Percentiles rank a stretch among this genome's conserved stretches.
Evolutionary conservation across 2,113 vertebrate species (phyloP).

Genomic region (Indri indri): DNA sequence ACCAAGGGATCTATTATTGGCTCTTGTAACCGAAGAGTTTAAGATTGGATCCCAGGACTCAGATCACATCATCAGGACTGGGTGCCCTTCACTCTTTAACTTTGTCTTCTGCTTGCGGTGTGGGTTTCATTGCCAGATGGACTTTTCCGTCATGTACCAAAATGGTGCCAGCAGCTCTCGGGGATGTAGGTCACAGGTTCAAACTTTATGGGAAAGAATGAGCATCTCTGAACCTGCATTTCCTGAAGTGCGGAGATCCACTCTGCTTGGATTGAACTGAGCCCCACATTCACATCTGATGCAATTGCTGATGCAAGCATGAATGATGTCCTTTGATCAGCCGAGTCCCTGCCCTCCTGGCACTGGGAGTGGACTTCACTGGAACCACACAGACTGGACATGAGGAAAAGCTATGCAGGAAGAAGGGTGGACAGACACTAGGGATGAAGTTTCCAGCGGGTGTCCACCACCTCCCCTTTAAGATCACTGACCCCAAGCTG

Average conservation of each 20-base stretch:
- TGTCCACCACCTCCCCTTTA: not conserved
- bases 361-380: not conserved
- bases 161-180: not conserved
- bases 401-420: not conserved
- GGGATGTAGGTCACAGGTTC: not conserved
- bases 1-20: not conserved
- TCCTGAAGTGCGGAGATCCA: not conserved
- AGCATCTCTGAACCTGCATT: not conserved
- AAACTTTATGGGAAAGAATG: not conserved
- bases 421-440: not conserved
- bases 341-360: not conserved
- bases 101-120: not conserved
- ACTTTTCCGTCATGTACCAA: not conserved
- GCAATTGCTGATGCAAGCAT: not conserved
- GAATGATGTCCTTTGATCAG: not conserved
- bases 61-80: not conserved
- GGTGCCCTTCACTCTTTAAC: not conserved
- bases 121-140: not conserved
- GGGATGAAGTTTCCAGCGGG: not conserved
- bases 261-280: not conserved
- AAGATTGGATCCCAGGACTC: not conserved
- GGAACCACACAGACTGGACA: not conserved
- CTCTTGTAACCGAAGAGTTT: not conserved
- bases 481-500: not conserved
- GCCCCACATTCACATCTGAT: not conserved